Evolutionary conservation across 1,140 invertebrate species (phyloP).

Genomic region (Pseudomyrmex cubaensis): DNA sequence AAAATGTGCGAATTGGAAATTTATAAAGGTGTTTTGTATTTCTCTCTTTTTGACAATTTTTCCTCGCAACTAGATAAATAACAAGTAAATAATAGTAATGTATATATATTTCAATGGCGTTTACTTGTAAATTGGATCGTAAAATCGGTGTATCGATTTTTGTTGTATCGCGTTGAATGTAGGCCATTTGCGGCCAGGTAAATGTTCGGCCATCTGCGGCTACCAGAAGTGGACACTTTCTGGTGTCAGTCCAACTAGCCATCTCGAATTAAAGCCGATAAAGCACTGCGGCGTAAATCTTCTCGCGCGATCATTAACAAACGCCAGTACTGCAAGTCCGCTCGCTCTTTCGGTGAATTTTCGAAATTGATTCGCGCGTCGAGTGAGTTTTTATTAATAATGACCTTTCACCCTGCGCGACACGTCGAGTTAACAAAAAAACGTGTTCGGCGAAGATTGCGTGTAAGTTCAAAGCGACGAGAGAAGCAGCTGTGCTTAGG

Average conservation of each 20-base stretch:
- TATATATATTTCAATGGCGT: neutral
- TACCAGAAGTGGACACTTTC: conserved; percentile 36
- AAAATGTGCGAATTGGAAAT: conserved; percentile 6
- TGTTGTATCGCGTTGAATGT: conserved; percentile 65
- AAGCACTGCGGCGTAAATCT: conserved; percentile 28
- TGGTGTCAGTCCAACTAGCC: conserved; percentile 24
- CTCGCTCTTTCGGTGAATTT: conserved; percentile 1
- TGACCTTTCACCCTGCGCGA: conserved; percentile 54
- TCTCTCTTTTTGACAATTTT: conserved; percentile 8
- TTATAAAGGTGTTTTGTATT: neutral
- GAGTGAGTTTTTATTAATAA: neutral
- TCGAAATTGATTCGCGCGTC: neutral
- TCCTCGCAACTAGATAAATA: neutral
- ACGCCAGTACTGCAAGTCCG: neutral
- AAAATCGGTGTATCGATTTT: conserved; percentile 62
- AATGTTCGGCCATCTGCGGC: conserved; percentile 25
- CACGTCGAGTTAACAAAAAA: neutral
- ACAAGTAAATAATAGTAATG: neutral
- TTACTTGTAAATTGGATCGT: neutral
- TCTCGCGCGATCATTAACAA: conserved; percentile 13
- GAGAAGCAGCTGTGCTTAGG: conserved; percentile 68
- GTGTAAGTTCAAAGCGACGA: conserved; percentile 32
- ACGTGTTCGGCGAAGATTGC: neutral
- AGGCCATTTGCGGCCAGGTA: neutral
- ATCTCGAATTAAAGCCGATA: conserved; percentile 51